These are phyloP conservation scores for Thaumetopoea pityocampa DNA, from an alignment of 1,140 invertebrate genomes.

Conservation along the genomic window DNA sequence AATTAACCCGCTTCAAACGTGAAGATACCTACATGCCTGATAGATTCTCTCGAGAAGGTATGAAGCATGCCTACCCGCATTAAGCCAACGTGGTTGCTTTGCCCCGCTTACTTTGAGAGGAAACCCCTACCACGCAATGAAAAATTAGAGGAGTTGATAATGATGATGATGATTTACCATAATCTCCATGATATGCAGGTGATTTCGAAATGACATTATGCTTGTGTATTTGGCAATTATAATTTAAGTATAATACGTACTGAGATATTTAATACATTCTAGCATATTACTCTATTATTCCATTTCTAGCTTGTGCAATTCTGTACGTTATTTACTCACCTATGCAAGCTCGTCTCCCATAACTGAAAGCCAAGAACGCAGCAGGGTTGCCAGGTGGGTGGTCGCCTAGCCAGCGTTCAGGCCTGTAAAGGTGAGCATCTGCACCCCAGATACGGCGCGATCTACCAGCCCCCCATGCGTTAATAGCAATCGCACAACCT, in stretches of 20 bases:
- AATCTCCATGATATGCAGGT: too few relatives aligned
- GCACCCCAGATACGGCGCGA: conserved; percentile 35
- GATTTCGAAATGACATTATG: too few relatives aligned
- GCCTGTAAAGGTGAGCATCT: conserved; percentile 33
- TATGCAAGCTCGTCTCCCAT: conserved; percentile 41
- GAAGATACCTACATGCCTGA: too few relatives aligned
- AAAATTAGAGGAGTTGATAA: too few relatives aligned
- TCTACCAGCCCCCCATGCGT: conserved; percentile 32
- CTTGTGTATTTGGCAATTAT: too few relatives aligned
- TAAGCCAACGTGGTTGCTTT: too few relatives aligned
- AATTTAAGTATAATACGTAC: background rate
- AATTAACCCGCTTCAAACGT: too few relatives aligned
- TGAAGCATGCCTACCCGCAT: too few relatives aligned
- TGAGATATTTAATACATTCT: background rate
- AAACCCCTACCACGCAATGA: too few relatives aligned
- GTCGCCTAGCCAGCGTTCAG: conserved; percentile 38
- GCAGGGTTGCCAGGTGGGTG: conserved; percentile 6
- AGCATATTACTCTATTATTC: background rate
- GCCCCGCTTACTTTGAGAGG: too few relatives aligned
- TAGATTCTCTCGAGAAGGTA: too few relatives aligned
- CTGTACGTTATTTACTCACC: conserved; percentile 22
- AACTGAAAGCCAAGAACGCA: conserved; percentile 40
- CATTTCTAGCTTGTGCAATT: background rate
- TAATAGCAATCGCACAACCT: conserved; percentile 26
- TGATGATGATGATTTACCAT: too few relatives aligned